A percentile compares a stretch with the other conserved stretches of the same genome.
Conservation (phyloP, 2,797 vertebrate genomes). For the Poliocrania exsul region DNA sequence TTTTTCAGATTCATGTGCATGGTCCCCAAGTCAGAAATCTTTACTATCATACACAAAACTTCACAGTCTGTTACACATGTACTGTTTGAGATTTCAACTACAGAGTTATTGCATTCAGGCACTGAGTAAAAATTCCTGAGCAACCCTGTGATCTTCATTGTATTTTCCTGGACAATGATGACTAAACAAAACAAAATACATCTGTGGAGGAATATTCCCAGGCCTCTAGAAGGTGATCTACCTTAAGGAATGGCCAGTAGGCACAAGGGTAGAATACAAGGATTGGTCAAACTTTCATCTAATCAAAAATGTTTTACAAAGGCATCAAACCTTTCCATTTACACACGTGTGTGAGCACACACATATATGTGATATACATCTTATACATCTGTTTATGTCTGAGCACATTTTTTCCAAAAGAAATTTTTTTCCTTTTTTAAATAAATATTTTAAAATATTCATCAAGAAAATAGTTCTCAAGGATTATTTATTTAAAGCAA, state of each 20-base stretch:
- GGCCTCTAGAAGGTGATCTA: not conserved
- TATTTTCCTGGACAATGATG: not conserved
- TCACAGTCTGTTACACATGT: not conserved
- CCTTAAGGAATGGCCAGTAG: not conserved
- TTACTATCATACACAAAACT: not conserved
- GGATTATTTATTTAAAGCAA: not conserved
- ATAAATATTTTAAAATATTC: not conserved
- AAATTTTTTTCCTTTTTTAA: not conserved
- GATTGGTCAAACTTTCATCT: not conserved
- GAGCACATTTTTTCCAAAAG: not conserved
- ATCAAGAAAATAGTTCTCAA: not conserved
- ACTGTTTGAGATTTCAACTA: not conserved
- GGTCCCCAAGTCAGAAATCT: not conserved
- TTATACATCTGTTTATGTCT: not conserved
- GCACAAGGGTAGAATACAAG: not conserved
- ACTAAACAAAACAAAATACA: not conserved
- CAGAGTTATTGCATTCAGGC: not conserved
- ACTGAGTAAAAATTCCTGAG: not conserved
- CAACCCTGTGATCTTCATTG: fast-evolving
- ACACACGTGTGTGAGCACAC: fast-evolving
- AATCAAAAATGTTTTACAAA: not conserved
- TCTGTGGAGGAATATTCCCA: not conserved
- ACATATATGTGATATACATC: fast-evolving
- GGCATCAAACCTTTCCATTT: not conserved
- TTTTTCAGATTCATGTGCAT: not conserved